Evolutionary conservation across 2,888 invertebrate genomes (phyloP).

Genomic region (Acanthosoma haemorrhoidale): DNA sequence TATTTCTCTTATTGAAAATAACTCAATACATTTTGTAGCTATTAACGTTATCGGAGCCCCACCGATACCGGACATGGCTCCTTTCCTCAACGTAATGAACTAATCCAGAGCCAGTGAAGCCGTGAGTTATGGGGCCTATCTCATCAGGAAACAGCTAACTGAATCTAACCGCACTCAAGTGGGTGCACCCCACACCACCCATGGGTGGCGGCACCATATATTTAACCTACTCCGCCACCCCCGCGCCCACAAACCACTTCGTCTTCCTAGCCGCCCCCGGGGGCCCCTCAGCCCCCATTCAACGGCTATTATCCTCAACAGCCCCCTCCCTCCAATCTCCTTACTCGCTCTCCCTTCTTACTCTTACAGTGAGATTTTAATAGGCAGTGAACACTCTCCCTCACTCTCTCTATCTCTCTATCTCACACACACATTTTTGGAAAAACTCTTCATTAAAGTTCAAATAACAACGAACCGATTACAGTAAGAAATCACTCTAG

Average conservation of each 20-base stretch:
- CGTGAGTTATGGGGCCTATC: not conserved
- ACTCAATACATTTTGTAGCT: too few species aligned
- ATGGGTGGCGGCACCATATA: not conserved
- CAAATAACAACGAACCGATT: too few species aligned
- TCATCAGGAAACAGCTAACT: constrained; percentile 8
- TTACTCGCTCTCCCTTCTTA: constrained; percentile 18
- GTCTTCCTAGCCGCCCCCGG: not conserved
- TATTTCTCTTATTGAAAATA: too few species aligned
- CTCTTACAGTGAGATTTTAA: not conserved
- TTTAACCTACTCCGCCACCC: not conserved
- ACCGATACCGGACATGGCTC: too few species aligned
- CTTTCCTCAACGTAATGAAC: not conserved
- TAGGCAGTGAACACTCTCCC: not conserved
- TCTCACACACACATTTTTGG: too few species aligned
- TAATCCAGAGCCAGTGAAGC: not conserved
- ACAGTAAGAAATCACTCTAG: too few species aligned
- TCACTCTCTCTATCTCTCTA: not conserved
- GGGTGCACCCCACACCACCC: too few species aligned
- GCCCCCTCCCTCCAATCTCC: constrained; percentile 4
- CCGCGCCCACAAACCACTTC: not conserved
- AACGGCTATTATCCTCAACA: constrained; percentile 1
- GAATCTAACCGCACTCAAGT: not conserved
- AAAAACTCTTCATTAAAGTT: too few species aligned
- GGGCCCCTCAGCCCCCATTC: not conserved
- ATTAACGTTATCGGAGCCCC: too few species aligned